A percentile compares a stretch with the other conserved stretches of the same genome.
Conservation (phyloP, 2,113 vertebrate genomes). For the Peromyscus californicus region DNA sequence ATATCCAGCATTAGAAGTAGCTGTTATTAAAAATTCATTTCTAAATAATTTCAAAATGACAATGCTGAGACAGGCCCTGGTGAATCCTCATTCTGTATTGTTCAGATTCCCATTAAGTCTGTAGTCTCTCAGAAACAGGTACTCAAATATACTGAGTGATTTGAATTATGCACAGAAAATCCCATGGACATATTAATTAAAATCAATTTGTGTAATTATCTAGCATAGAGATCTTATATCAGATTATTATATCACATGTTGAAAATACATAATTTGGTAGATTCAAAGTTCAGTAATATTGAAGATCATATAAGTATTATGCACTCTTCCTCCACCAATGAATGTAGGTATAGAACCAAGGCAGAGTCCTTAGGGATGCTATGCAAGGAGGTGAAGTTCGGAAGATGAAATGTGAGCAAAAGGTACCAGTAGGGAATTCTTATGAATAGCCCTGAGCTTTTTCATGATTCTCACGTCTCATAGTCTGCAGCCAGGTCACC, state of each 20-base stretch:
- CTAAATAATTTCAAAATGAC: constrained; percentile 53
- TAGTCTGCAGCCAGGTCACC: not conserved
- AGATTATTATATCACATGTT: not conserved
- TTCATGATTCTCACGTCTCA: accelerated
- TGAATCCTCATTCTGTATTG: not conserved
- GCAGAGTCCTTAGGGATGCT: accelerated
- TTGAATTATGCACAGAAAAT: not conserved
- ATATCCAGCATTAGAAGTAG: constrained; percentile 21
- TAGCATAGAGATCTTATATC: not conserved
- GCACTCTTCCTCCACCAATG: not conserved
- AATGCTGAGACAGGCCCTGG: not conserved
- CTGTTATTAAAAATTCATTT: constrained; percentile 62
- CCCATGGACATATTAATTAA: not conserved
- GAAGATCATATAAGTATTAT: not conserved
- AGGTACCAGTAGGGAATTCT: not conserved
- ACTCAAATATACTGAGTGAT: not conserved
- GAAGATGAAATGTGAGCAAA: not conserved
- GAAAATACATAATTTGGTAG: not conserved
- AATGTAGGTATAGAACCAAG: not conserved
- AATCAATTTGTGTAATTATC: not conserved
- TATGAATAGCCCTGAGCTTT: not conserved
- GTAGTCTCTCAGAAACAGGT: not conserved
- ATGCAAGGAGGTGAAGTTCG: not conserved
- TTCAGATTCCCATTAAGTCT: not conserved
- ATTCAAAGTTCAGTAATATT: not conserved